These are phyloP conservation scores for Teleiodes luculella DNA, from an alignment of 2,888 invertebrate species.

Conservation along the genomic window DNA sequence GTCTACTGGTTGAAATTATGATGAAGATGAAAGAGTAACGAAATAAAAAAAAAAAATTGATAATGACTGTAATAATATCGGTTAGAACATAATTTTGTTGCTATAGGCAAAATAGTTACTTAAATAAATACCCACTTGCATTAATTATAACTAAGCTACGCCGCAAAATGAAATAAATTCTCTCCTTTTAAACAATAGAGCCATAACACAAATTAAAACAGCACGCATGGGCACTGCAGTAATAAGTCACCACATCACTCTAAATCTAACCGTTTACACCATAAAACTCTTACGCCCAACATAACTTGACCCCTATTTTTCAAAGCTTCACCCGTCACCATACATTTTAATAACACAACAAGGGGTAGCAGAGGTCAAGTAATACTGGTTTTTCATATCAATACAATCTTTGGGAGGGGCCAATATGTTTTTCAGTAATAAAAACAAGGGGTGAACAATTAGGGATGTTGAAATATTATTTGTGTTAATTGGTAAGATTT, in stretches of 20 bases:
- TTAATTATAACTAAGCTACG: too few relatives aligned
- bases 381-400: constrained; percentile 21
- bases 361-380: constrained; percentile 20
- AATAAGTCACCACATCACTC: not conserved
- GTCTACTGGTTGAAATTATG: too few relatives aligned
- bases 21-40: too few relatives aligned
- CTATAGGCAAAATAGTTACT: too few relatives aligned
- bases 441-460: constrained; percentile 41
- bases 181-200: not conserved
- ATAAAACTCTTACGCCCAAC: not conserved
- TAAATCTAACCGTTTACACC: not conserved
- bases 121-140: too few relatives aligned
- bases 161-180: too few relatives aligned
- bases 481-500: constrained; percentile 51
- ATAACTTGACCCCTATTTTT: not conserved
- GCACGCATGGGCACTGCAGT: not conserved
- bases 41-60: too few relatives aligned
- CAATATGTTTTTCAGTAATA: constrained; percentile 34
- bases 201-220: not conserved
- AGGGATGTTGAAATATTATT: constrained; percentile 49
- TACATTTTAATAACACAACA: not conserved
- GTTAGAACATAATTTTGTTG: too few relatives aligned
- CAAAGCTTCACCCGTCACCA: not conserved
- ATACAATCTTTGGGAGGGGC: constrained; percentile 28
- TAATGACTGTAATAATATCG: too few relatives aligned